Conservation (phyloP, 2,888 invertebrate species). For the Erynnis tages region DNA sequence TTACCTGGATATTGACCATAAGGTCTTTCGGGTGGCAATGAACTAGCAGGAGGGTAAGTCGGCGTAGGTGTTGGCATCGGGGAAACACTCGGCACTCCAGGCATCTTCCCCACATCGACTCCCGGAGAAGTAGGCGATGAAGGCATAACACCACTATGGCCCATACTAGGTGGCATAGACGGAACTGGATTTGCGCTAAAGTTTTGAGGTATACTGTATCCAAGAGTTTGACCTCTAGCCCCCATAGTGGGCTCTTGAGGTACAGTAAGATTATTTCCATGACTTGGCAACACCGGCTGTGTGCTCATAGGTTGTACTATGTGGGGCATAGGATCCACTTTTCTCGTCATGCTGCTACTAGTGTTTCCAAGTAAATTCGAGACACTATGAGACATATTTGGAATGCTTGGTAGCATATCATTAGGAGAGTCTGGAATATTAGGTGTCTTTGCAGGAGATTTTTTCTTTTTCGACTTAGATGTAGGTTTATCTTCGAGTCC, state of each 20-base stretch:
- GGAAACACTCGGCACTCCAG: slow-evolving; percentile 33
- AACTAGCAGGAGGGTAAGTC: slow-evolving; percentile 47
- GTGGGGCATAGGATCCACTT: slow-evolving; percentile 30
- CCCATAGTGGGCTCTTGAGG: slow-evolving; percentile 37
- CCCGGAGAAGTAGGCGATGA: slow-evolving; percentile 42
- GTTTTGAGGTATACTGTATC: slow-evolving; percentile 31
- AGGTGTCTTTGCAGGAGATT: slow-evolving; percentile 62
- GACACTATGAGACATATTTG: slow-evolving; percentile 69
- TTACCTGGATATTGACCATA: slow-evolving; percentile 73
- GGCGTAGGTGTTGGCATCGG: slow-evolving; percentile 46
- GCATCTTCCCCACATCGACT: slow-evolving; percentile 40
- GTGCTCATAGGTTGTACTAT: slow-evolving; percentile 40
- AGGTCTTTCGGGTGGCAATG: slow-evolving; percentile 54
- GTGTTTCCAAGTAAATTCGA: slow-evolving; percentile 59
- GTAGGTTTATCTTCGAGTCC: slow-evolving; percentile 59
- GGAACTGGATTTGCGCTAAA: slow-evolving; percentile 30
- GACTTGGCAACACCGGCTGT: slow-evolving; percentile 33
- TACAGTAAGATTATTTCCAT: slow-evolving; percentile 36
- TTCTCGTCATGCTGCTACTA: slow-evolving; percentile 17
- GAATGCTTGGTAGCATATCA: slow-evolving; percentile 41
- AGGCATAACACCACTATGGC: slow-evolving; percentile 47
- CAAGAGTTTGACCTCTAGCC: slow-evolving; percentile 32
- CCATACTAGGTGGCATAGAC: slow-evolving; percentile 45
- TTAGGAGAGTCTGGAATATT: slow-evolving; percentile 47
- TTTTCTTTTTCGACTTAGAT: slow-evolving; percentile 67